These are phyloP conservation scores for Virgularia gustaviana DNA, from an alignment of 92 coral and sea anemone species.

Conservation along the genomic window DNA sequence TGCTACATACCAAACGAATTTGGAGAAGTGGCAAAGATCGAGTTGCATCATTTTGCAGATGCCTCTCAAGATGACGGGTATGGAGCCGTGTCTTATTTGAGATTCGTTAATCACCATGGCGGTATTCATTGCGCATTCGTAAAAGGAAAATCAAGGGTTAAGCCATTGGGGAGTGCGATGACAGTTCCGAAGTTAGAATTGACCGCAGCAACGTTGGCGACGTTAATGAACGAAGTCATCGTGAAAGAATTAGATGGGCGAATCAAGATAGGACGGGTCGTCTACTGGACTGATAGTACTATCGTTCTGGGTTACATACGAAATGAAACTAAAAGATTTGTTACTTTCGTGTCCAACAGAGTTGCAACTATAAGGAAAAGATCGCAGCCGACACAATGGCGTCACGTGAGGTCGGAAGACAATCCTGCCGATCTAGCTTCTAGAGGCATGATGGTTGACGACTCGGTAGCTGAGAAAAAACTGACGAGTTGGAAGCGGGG, in stretches of 20 bases:
- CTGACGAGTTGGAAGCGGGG: slow-evolving; percentile 51
- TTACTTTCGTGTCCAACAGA: slow-evolving; percentile 55
- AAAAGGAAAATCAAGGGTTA: slow-evolving; percentile 59
- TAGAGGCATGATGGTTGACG: slow-evolving; percentile 50
- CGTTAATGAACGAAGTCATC: slow-evolving; percentile 41
- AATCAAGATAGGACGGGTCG: slow-evolving; percentile 49
- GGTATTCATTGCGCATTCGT: slow-evolving; percentile 51
- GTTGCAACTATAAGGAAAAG: slow-evolving; percentile 48
- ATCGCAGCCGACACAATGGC: slow-evolving; percentile 54
- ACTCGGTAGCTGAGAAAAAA: slow-evolving; percentile 40
- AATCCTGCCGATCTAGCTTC: slow-evolving; percentile 64
- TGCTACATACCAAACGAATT: slow-evolving; percentile 56
- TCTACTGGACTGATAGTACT: slow-evolving; percentile 59
- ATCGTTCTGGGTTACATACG: slow-evolving; percentile 48
- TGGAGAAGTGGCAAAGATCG: slow-evolving; percentile 37
- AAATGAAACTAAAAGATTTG: slow-evolving; percentile 50
- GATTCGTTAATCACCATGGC: slow-evolving; percentile 41
- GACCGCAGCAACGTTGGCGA: slow-evolving; percentile 52
- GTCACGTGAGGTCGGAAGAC: slow-evolving; percentile 41
- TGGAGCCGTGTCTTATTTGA: slow-evolving; percentile 65
- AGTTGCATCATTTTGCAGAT: slow-evolving; percentile 49
- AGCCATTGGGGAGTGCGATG: slow-evolving; percentile 43
- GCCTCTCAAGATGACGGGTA: slow-evolving; percentile 68
- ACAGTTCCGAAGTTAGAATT: slow-evolving; percentile 59
- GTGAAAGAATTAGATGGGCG: slow-evolving; percentile 41